Percentiles rank a stretch among this genome's conserved stretches.
Conservation (phyloP, 2,113 vertebrate genomes). For the Ivindomyrus marchei region DNA sequence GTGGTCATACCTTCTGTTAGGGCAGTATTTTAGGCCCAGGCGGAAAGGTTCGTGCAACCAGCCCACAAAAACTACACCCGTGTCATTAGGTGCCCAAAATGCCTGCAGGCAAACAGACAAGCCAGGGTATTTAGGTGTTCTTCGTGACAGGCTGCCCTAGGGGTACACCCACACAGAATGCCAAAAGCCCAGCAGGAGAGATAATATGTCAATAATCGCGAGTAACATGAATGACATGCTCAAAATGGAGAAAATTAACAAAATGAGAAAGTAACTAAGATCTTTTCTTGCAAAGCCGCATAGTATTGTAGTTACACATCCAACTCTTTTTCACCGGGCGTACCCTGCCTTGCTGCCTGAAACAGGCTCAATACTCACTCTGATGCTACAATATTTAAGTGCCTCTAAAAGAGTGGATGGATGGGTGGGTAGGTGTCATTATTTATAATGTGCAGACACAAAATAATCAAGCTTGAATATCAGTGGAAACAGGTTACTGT, state of each 20-base stretch:
- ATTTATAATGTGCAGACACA: neutral
- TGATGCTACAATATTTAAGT: neutral
- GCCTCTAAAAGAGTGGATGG: neutral
- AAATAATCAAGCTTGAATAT: neutral
- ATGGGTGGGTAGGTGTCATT: neutral
- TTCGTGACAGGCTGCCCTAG: neutral
- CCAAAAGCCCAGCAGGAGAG: neutral
- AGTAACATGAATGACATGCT: neutral
- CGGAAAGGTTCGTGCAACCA: slow-evolving; percentile 87
- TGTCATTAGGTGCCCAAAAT: slow-evolving; percentile 85
- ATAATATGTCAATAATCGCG: neutral
- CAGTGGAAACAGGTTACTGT: neutral
- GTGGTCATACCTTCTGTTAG: slow-evolving; percentile 76
- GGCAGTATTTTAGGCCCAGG: slow-evolving; percentile 75
- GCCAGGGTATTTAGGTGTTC: neutral
- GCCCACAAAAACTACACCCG: slow-evolving; percentile 81
- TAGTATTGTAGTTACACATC: neutral
- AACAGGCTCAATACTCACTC: neutral
- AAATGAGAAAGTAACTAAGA: neutral
- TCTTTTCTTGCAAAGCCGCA: neutral
- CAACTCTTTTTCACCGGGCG: neutral
- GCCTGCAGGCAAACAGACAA: slow-evolving; percentile 59
- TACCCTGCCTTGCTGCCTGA: neutral
- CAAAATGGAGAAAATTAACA: neutral
- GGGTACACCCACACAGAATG: neutral